phyloP scores from a whole-genome alignment of 2,113 vertebrate genomes.

The Takifugu flavidus region DNA sequence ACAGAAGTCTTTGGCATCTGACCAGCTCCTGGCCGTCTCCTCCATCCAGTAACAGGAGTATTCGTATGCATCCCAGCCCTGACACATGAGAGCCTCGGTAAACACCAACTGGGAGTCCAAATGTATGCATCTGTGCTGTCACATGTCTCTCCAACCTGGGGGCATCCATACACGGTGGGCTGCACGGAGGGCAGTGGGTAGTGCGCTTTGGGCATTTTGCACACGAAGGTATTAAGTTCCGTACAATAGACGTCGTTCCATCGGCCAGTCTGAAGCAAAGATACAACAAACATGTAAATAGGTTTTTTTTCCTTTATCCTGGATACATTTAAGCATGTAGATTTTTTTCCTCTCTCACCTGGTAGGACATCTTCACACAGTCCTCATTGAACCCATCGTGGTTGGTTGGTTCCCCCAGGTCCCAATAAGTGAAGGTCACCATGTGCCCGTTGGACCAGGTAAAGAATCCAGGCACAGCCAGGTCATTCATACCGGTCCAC shows the following conservation, averaged over 20 bases:
- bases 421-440: slow-evolving; percentile 75
- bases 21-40: slow-evolving; percentile 58
- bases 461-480: slow-evolving; percentile 55
- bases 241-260: slow-evolving; percentile 76
- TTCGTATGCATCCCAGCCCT: slow-evolving; percentile 77
- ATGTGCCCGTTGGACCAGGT: slow-evolving; percentile 68
- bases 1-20: slow-evolving; percentile 72
- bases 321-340: too few relatives aligned
- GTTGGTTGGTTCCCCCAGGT: slow-evolving; percentile 76
- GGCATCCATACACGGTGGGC: slow-evolving; percentile 73
- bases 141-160: slow-evolving; percentile 55
- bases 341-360: slow-evolving; percentile 44
- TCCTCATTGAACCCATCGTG: slow-evolving; percentile 69
- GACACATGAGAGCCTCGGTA: not conserved
- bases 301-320: too few relatives aligned
- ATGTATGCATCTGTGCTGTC: not conserved
- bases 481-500: slow-evolving; percentile 76
- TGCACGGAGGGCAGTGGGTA: slow-evolving; percentile 70
- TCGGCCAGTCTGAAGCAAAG: slow-evolving; percentile 62
- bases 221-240: slow-evolving; percentile 74
- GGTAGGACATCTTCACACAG: slow-evolving; percentile 73
- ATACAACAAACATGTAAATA: not conserved
- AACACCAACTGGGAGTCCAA: not conserved
- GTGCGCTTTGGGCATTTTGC: slow-evolving; percentile 74
- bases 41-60: slow-evolving; percentile 79